Base-by-base conservation (phyloP, 2,888 invertebrate genomes). In the Empis stercorea region DNA sequence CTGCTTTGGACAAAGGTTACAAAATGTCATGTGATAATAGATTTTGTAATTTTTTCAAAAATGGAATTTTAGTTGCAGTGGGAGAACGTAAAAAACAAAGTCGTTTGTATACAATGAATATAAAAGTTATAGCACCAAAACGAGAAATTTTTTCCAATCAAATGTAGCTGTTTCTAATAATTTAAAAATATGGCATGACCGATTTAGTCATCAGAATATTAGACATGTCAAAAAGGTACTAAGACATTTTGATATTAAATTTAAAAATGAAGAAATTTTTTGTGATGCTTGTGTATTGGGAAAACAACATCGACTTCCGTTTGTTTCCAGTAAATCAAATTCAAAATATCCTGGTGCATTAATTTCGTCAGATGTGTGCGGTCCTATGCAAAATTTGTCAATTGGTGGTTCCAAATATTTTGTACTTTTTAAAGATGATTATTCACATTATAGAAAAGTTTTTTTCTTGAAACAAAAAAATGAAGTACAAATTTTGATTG, bases 1-100 rank as follows among this genome's bases (percentile, higher is more conserved):
- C 20, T 14, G 45, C 46, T 13, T 30, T 44, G 17, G 46, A 48
- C 30, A 52, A 50, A 30, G 50, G 50, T 3, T 45, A 42, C n/a
- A 38, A 7, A 10, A 23, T 50, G n/a, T 23, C 34, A 2, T 39
- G 39, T 13, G 40, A 51, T 23, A n/a, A 44, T 13, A 34, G 39
- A 36, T 23, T 46, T 30, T 49, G 46, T 27, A 11, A 23, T 42
- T 42, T 48, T 30, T 23, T 44, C n/a, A 27, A 30, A 17, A 17
- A 44, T 38, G 30, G 32, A 13, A 36, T n/a, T 30, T 30, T 13
- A 32, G 44, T 43, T 45, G 43, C 15, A 30, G 46, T 41, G 37
- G 38, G 37, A 30, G 15, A 17, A 11, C 34, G 46, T 13, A 32
- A 9, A 5, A 4, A 13, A 5, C 11, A 32, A 32, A 32, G 13